Base-by-base conservation (phyloP, 30 jellyfish, hydroid and myxozoan genomes). In the Clytia hemisphaerica region DNA sequence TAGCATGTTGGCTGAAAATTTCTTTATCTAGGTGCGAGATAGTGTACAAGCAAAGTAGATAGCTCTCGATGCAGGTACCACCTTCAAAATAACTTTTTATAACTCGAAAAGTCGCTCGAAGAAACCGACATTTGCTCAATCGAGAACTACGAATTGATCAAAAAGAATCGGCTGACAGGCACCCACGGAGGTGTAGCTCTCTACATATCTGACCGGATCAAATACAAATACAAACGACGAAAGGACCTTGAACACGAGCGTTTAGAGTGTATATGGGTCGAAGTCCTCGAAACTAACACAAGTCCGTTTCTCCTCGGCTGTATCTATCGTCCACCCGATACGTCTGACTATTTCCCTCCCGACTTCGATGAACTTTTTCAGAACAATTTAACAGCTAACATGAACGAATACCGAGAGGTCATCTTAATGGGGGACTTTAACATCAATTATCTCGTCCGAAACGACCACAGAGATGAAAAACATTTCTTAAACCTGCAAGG, bases 141-240 rank as follows among this genome's bases (percentile, higher is more conserved):
- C 45, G 75, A 76, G 49, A 84, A 84, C 21, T 76, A 63, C 47
- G 18, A 62, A 67, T 76, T 76, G 63, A 62, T 67, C 34, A 65
- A 65, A 64, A 64, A 42, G 22, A 77, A 77, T 26, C 73, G 84
- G 65, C 45, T 31, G 66, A 32, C 68, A 5, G 85, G 92, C 27
- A 53, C 44, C 51, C 85, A 77, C 48, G 92, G 86, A 10, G 85
- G 92, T 29, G 88, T 67, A 55, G 92, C 87, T 46, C 71, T 77
- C 54, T 77, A 77, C 58, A 67, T 77, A 54, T 67, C 77, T 58
- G 71, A 77, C 35, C 50, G 33, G n/a, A 2, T 77, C 37, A 77
- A 54, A 30, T 32, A 1, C 58, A 51, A 54, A 16, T n/a, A n/a
- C n/a, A n/a, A n/a, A n/a, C 49, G 84, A 70, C 77, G 92, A 54